Evolutionary conservation across 2,113 vertebrate species (phyloP), one percentile per base, ranked within the genome.

Genomic region (Eupsittula cactorum): DNA sequence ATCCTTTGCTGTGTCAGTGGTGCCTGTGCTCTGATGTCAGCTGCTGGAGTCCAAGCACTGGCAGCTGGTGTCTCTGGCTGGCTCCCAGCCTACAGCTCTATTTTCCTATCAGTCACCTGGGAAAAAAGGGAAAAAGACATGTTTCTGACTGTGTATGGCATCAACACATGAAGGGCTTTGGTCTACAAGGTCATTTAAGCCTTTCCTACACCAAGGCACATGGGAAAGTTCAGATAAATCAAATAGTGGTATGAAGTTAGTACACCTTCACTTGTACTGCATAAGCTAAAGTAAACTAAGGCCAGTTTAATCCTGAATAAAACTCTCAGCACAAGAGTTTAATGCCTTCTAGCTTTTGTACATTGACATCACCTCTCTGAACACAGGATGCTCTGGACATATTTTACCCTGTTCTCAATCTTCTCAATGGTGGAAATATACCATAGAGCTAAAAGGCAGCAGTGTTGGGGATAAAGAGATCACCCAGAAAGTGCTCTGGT

Each of bases 41-140:
- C 90, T 82, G 85, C 60, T 68, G 78, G 83, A 94, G 88, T 39
- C 78, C 0, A 4, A 73, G 87, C 2, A 0, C 84, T 91, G 96
- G 84, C 92, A 97, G 89, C 78, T 86, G 92, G 37, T 77, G 50
- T 91, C 59, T 62, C 92, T 95, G 94, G 95, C 95, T 18, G 31
- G 82, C 86, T 92, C 67, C 92, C 94, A 94, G 84, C 88, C 85
- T 89, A 21, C 59, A 33, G 91, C 89, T 95, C 82, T 49, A 86
- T 95, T 83, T 96, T 80, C 77, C 92, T 65, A 74, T 74, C 84
- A 82, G 62, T 69, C 55, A 53, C 73, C 92, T 35, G 31, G 71
- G 73, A 64, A 74, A 57, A 91, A 77, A 78, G 68, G 33, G 21
- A 62, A 88, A 84, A 87, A 93, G 44, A 41, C 65, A 65, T 17